Conservation (phyloP, 2,113 vertebrate species). For the Cyprichromis sp. region DNA sequence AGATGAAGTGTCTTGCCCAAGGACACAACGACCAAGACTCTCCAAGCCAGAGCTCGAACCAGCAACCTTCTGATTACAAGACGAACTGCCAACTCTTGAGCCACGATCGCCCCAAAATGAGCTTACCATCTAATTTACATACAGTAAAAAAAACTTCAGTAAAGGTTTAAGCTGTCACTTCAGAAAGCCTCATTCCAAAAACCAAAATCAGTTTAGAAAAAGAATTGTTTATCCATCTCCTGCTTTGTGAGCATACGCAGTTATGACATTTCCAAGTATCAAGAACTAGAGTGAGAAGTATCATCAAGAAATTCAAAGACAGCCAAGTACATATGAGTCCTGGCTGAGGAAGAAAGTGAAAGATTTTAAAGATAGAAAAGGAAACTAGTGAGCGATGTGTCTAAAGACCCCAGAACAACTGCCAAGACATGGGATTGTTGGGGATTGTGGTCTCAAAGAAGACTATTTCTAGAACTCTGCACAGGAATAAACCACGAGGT, state of each 20-base stretch:
- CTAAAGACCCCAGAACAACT: background rate
- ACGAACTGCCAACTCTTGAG: rapidly evolving
- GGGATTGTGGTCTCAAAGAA: background rate
- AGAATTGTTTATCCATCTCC: background rate
- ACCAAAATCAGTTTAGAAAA: background rate
- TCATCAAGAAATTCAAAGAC: background rate
- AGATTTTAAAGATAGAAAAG: background rate
- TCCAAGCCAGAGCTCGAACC: rapidly evolving
- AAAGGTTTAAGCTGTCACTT: background rate
- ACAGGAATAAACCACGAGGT: background rate
- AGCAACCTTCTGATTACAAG: background rate
- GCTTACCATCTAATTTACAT: background rate
- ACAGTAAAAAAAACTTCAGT: background rate
- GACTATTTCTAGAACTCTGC: background rate
- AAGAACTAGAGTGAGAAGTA: background rate
- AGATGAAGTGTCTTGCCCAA: background rate
- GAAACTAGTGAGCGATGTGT: background rate
- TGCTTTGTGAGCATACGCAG: background rate
- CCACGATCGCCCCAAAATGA: rapidly evolving
- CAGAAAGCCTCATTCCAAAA: background rate
- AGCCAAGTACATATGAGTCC: background rate
- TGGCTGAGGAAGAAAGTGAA: background rate
- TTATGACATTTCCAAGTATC: background rate
- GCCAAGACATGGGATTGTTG: background rate
- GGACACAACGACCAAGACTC: background rate